Conservation (phyloP, 2,888 invertebrate genomes). For the Morpho achilles region DNA sequence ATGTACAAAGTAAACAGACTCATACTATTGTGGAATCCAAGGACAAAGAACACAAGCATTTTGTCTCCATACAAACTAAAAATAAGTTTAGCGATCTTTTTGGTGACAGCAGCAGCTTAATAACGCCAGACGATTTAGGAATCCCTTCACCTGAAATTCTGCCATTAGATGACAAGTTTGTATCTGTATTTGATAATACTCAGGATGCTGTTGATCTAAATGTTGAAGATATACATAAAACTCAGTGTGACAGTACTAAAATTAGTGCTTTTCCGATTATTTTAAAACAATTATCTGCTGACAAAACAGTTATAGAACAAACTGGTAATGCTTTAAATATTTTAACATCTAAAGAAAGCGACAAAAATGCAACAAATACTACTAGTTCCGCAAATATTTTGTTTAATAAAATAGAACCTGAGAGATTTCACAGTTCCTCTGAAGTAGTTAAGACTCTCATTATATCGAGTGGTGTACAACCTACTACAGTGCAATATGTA, state of each 20-base stretch:
- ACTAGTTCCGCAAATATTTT: constrained; percentile 3
- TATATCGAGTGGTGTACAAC: constrained; percentile 53
- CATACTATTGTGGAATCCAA: constrained; percentile 20
- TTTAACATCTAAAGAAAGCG: not conserved
- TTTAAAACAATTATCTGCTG: constrained; percentile 11
- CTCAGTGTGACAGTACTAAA: constrained; percentile 5
- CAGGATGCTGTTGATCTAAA: constrained; percentile 51
- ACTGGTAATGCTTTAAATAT: constrained; percentile 3
- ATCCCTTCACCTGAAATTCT: constrained; percentile 31
- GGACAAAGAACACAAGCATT: constrained; percentile 18
- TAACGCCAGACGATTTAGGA: constrained; percentile 66
- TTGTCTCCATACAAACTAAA: constrained; percentile 21
- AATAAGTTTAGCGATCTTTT: constrained; percentile 59
- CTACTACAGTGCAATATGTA: constrained; percentile 19
- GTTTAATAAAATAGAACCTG: constrained; percentile 22
- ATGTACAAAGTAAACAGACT: constrained; percentile 18
- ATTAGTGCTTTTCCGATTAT: constrained; percentile 22
- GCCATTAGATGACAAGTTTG: constrained; percentile 34
- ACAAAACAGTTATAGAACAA: constrained; percentile 13
- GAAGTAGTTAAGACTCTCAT: constrained; percentile 50
- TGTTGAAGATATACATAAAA: constrained; percentile 25
- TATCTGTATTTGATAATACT: constrained; percentile 53
- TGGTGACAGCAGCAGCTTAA: constrained; percentile 65
- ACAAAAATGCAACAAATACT: not conserved
- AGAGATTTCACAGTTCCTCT: constrained; percentile 25